These are phyloP conservation scores for Uloborus diversus DNA, from an alignment of 1,140 invertebrate species.

Conservation along the genomic window DNA sequence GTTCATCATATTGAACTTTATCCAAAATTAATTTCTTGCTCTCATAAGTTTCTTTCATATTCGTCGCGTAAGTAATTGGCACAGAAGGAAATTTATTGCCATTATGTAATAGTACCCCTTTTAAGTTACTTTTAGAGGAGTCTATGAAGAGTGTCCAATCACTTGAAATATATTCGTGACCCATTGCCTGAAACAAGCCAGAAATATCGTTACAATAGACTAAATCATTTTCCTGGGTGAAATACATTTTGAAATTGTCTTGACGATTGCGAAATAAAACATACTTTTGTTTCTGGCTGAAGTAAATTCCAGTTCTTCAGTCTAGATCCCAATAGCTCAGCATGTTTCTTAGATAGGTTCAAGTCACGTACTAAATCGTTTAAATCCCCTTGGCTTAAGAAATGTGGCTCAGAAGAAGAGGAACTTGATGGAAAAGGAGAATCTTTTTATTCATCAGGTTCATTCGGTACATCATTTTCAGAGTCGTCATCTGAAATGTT, in stretches of 20 bases:
- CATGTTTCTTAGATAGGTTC: not conserved
- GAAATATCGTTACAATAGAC: not conserved
- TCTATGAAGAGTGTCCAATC: constrained; percentile 53
- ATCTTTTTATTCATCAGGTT: not conserved
- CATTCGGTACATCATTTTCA: no score
- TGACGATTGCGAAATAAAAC: not conserved
- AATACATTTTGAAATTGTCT: not conserved
- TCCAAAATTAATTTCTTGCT: not conserved
- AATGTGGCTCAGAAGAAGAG: not conserved
- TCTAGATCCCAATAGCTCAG: not conserved
- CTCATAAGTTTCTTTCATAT: constrained; percentile 27
- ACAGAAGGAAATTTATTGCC: constrained; percentile 41
- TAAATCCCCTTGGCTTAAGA: not conserved
- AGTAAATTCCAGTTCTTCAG: not conserved
- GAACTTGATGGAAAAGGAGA: not conserved
- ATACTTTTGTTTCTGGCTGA: not conserved
- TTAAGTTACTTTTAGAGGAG: constrained; percentile 49
- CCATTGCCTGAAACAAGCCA: not conserved
- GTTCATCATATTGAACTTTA: no score
- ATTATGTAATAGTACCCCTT: constrained; percentile 52
- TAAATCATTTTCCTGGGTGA: not conserved
- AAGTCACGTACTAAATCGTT: not conserved
- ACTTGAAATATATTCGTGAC: not conserved
- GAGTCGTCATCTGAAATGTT: no score
- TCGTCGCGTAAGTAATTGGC: not conserved